phyloP scores from a whole-genome alignment of 2,888 invertebrate genomes.

The Drosophila pullipes region DNA sequence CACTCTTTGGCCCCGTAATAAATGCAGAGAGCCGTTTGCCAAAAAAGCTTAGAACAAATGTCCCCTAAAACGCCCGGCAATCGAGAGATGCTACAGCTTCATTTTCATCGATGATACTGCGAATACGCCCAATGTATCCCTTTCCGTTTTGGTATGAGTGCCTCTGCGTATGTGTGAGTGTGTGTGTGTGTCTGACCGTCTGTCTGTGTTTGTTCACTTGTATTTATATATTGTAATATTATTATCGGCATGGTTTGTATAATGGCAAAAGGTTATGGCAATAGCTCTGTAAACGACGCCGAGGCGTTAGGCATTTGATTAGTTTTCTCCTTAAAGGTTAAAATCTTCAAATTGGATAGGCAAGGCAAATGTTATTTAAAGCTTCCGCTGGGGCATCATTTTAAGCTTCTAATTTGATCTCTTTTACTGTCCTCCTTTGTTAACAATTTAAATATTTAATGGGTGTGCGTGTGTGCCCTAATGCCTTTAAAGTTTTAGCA shows the following conservation, averaged over 20 bases:
- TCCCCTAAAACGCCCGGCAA: conserved; percentile 43
- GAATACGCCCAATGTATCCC: conserved; percentile 51
- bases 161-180: neutral
- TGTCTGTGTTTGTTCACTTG: conserved; percentile 2
- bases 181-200: neutral
- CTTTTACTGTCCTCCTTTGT: conserved; percentile 1
- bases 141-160: conserved; percentile 1
- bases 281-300: conserved; percentile 32
- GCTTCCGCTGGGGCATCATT: conserved; percentile 3
- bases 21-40: conserved; percentile 65
- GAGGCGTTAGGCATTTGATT: conserved; percentile 40
- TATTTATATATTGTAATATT: conserved; percentile 52
- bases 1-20: conserved; percentile 59
- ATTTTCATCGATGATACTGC: conserved; percentile 62
- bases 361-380: conserved; percentile 14
- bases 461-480: conserved; percentile 30
- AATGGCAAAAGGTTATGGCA: conserved; percentile 36
- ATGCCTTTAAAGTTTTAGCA: conserved; percentile 56
- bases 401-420: conserved; percentile 15
- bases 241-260: conserved; percentile 36
- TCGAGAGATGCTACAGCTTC: conserved; percentile 60
- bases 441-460: conserved; percentile 50
- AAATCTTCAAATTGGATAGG: conserved; percentile 7
- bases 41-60: conserved; percentile 70
- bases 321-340: conserved; percentile 32